Conservation (phyloP, 2,888 invertebrate species). For the Nemurella pictetii region DNA sequence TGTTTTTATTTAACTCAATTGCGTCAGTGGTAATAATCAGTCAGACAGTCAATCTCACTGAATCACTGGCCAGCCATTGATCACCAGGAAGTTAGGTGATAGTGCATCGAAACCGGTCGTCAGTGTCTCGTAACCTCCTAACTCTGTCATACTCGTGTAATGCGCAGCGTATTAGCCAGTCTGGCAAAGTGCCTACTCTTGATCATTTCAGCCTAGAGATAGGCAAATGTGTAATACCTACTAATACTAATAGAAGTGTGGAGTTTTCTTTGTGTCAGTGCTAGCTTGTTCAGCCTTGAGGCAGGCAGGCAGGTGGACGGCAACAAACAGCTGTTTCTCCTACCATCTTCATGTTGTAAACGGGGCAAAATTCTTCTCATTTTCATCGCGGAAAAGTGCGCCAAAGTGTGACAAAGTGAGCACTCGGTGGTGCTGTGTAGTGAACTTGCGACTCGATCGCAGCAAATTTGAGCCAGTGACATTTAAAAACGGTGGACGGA, state of each 20-base stretch:
- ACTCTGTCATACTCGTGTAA: too few relatives aligned
- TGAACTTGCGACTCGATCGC: too few relatives aligned
- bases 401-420: not conserved
- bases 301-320: not conserved
- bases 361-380: not conserved
- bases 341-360: not conserved
- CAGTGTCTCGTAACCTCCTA: not conserved
- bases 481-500: too few relatives aligned
- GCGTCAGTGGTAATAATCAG: not conserved
- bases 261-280: not conserved
- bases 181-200: not conserved
- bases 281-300: not conserved
- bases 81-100: not conserved
- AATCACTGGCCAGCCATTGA: not conserved
- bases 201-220: not conserved
- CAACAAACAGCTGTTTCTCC: not conserved
- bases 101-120: not conserved
- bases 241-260: too few relatives aligned
- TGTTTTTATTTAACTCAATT: not conserved
- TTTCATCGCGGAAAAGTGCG: too few relatives aligned
- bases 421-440: too few relatives aligned
- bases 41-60: not conserved
- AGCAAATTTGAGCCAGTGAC: too few relatives aligned
- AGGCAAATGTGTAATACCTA: not conserved
- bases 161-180: not conserved